Conservation (phyloP, 2,888 invertebrate species). For the Drosophila subsilvestris region DNA sequence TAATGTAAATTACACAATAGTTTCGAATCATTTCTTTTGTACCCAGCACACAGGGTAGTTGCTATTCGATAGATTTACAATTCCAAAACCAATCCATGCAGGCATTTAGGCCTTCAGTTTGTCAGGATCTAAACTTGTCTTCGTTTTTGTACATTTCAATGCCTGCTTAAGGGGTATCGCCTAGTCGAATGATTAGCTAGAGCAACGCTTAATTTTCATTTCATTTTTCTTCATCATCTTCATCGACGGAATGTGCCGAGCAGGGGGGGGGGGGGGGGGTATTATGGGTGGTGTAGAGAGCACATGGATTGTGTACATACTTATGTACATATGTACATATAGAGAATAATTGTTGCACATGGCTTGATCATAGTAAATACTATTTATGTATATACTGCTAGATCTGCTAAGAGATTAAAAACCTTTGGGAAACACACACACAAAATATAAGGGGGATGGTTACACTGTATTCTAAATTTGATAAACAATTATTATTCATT, state of each 20-base stretch:
- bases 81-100: not conserved
- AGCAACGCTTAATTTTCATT: not conserved
- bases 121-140: not conserved
- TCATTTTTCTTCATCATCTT: conserved; percentile 1
- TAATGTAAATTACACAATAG: conserved; percentile 78
- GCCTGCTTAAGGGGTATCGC: not conserved
- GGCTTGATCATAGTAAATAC: not conserved
- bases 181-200: not conserved
- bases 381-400: not conserved
- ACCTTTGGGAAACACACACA: not conserved
- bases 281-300: not conserved
- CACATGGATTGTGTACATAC: too few species aligned
- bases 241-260: not conserved
- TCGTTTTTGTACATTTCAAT: not conserved
- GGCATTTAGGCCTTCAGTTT: too few species aligned
- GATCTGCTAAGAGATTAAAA: not conserved
- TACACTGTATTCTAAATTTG: conserved; percentile 64
- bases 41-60: not conserved
- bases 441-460: not conserved
- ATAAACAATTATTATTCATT: conserved; percentile 30
- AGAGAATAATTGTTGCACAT: not conserved
- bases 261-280: not conserved
- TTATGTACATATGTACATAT: not conserved
- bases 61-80: not conserved
- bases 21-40: conserved; percentile 49